Conservation (phyloP, 1,140 invertebrate genomes). For the Centruroides vittatus region DNA sequence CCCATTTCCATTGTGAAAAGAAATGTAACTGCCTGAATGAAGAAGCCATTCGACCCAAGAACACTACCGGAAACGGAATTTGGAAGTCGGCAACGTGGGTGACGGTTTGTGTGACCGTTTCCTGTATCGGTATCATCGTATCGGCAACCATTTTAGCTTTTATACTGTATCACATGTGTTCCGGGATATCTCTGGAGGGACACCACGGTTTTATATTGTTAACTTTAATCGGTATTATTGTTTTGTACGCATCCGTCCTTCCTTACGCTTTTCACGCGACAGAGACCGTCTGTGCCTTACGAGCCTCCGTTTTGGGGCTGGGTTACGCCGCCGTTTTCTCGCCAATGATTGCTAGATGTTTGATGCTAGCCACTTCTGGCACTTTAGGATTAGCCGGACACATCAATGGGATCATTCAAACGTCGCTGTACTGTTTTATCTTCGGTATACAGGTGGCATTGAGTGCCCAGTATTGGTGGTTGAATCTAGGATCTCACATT, state of each 20-base stretch:
- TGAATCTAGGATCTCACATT: background rate
- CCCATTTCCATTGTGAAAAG: constrained; percentile 4
- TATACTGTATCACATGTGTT: constrained; percentile 36
- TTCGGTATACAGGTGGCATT: constrained; percentile 37
- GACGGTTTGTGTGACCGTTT: constrained; percentile 33
- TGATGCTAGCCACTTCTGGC: constrained; percentile 41
- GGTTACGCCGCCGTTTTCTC: constrained; percentile 39
- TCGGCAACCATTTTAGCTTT: constrained; percentile 34
- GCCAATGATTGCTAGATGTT: constrained; percentile 38
- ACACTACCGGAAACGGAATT: constrained; percentile 3
- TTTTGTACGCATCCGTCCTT: constrained; percentile 36
- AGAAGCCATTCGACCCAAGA: background rate
- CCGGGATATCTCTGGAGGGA: constrained; percentile 36
- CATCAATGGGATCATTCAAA: constrained; percentile 43
- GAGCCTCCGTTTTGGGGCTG: constrained; percentile 34
- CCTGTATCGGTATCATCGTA: constrained; percentile 31
- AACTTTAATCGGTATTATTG: constrained; percentile 31
- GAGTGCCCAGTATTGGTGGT: constrained; percentile 7
- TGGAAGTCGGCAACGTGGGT: constrained; percentile 33
- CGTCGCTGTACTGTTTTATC: constrained; percentile 38
- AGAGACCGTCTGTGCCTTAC: constrained; percentile 29
- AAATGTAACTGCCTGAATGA: background rate
- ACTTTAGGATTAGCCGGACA: constrained; percentile 41
- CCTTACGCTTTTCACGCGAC: constrained; percentile 38
- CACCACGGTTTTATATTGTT: constrained; percentile 38